phyloP scores from a whole-genome alignment of 2,888 invertebrate genomes.

The Anthophora plumipes region DNA sequence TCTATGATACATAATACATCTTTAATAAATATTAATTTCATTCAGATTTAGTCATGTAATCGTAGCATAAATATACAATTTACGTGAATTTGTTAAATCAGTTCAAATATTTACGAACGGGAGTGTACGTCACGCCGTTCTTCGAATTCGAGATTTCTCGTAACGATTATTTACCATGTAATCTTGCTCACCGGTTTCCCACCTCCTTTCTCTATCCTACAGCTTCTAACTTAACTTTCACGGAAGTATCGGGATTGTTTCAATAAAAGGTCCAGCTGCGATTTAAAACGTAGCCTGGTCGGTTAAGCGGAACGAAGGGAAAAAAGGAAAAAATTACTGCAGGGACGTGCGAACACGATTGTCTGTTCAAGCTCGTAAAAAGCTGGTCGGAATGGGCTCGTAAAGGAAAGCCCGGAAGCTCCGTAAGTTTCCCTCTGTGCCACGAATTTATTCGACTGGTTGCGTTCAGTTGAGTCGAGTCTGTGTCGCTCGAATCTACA shows the following conservation, averaged over 20 bases:
- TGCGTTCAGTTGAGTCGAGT: conserved; percentile 7
- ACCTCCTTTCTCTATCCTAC: neutral
- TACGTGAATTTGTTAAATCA: too few species aligned
- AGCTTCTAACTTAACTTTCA: too few species aligned
- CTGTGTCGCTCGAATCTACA: neutral
- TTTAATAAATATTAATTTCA: too few species aligned
- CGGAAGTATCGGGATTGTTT: neutral
- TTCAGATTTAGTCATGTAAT: too few species aligned
- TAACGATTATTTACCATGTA: conserved; percentile 26
- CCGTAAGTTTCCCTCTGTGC: neutral
- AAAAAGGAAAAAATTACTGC: conserved; percentile 25
- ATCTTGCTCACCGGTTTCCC: conserved; percentile 4
- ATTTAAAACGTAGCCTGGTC: conserved; percentile 19
- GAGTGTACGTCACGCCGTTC: too few species aligned
- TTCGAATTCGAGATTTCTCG: neutral
- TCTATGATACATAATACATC: too few species aligned
- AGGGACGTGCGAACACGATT: conserved; percentile 47
- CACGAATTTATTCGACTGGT: conserved; percentile 34
- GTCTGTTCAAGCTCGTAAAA: conserved; percentile 54
- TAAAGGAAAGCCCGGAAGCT: conserved; percentile 34
- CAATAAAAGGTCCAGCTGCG: conserved; percentile 12
- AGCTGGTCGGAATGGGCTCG: conserved; percentile 27
- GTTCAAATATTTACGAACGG: too few species aligned
- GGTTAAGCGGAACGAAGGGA: conserved; percentile 8
- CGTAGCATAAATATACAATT: too few species aligned